Base-by-base conservation (phyloP, 1,140 invertebrate species). In the Trachymyrmex cornetzi region DNA sequence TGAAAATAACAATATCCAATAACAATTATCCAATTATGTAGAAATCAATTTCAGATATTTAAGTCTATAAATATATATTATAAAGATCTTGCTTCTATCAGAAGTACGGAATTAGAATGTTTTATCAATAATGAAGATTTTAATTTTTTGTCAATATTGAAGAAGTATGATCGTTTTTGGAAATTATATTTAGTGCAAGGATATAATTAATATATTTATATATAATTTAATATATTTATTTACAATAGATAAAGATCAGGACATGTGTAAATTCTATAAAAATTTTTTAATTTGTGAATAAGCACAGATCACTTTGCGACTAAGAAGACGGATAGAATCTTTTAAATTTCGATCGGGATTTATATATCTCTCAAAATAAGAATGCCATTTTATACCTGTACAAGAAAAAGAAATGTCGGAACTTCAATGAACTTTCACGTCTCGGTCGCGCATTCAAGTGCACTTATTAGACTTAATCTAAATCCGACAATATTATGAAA, bases 401-500 rank as follows among this genome's bases (percentile, higher is more conserved):
- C 19, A 79, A 64, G 24, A 81, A 38, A 38, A 38, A 38, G 1
- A 38, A 38, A 55, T 77, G 57, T 22, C 48, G 1, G 14, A 16
- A 55, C 63, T 80, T 72, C 44, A 84, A 63, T 14, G 48, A 74
- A 72, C 53, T 75, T 59, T 57, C 55, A 84, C 55, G 34, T 61
- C 48, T 72, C 14, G 11, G 0, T 7, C 38, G 38, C 38, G 16
- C 16, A 34, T 72, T 72, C 38, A 61, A 57, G 9, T 74, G 67
- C 24, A 24, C 69, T 84, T 75, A 63, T 84, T 82, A 61, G 27
- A 57, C 14, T 24, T 30, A 55, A 30, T 44, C 57, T 82, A 50
- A 69, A 27, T 61, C 19, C 67, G 27, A 50, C n/a, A 24, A 59
- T 61, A 24, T 50, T 27, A 24, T n/a, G 16, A 75, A 74, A 48